Percentiles rank a stretch among this genome's conserved stretches.
phyloP scores from a whole-genome alignment of 2,113 vertebrate species.

The Solenodon paradoxus region DNA sequence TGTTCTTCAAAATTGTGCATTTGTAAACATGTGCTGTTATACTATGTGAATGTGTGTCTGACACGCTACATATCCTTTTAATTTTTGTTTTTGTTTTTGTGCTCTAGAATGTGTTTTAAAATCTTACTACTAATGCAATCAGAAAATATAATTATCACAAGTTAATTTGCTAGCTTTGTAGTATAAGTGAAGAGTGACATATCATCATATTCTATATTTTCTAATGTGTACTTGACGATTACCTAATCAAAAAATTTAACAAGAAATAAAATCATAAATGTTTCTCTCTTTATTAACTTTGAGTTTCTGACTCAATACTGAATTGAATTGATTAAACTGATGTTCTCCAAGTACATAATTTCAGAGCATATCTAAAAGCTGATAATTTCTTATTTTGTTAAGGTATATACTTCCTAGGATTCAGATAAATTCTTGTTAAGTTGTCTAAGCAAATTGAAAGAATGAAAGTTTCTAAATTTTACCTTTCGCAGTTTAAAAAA shows the following conservation, averaged over 20 bases:
- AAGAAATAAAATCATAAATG: constrained; percentile 37
- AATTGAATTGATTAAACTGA: constrained; percentile 55
- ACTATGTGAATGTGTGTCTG: neutral
- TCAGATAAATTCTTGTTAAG: constrained; percentile 37
- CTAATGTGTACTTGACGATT: constrained; percentile 42
- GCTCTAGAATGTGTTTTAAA: neutral
- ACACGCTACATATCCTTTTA: neutral
- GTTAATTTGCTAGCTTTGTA: constrained; percentile 1
- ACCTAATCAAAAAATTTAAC: constrained; percentile 63
- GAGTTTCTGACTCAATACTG: constrained; percentile 23
- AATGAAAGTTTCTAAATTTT: constrained; percentile 35
- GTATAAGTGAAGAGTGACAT: neutral
- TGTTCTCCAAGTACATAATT: constrained; percentile 9
- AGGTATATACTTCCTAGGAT: neutral
- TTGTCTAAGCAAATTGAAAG: constrained; percentile 25
- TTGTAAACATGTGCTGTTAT: neutral
- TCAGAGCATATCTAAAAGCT: neutral
- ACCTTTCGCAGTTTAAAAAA: constrained; percentile 8
- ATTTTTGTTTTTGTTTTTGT: neutral
- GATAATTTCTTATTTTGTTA: constrained; percentile 39
- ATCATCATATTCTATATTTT: constrained; percentile 39
- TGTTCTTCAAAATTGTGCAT: neutral
- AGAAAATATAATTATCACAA: neutral
- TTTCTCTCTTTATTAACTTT: constrained; percentile 53
- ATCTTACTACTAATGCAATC: neutral